Evolutionary conservation across 2,113 vertebrate genomes (phyloP).

Genomic region (Corythornis madagascariensis): DNA sequence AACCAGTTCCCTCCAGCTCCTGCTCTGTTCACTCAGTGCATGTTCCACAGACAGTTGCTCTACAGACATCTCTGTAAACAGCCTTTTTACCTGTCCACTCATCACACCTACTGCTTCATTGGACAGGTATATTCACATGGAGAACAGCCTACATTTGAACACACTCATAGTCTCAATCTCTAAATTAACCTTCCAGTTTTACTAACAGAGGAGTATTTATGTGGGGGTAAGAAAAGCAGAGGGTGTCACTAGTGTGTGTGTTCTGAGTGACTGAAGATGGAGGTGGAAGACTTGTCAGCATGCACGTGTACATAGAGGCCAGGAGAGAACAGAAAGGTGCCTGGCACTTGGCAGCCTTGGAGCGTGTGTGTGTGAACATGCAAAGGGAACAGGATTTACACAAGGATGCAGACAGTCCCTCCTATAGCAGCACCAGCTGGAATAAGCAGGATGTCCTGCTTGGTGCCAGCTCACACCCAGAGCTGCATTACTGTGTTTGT

Average conservation of each 20-base stretch:
- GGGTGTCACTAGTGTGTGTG: neutral
- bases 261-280: neutral
- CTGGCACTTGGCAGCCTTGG: neutral
- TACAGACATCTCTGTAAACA: neutral
- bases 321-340: neutral
- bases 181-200: neutral
- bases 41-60: neutral
- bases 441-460: neutral
- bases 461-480: neutral
- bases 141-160: neutral
- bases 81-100: neutral
- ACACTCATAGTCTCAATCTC: neutral
- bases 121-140: neutral
- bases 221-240: neutral
- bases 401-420: neutral
- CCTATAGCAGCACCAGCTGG: neutral
- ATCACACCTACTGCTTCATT: neutral
- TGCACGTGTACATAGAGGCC: neutral
- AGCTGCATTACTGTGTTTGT: neutral
- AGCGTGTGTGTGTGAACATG: neutral
- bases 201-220: neutral
- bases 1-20: neutral
- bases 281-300: neutral
- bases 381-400: neutral
- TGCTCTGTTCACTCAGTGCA: neutral